Conservation (phyloP, 2,888 invertebrate species). For the Cephalotes varians region DNA sequence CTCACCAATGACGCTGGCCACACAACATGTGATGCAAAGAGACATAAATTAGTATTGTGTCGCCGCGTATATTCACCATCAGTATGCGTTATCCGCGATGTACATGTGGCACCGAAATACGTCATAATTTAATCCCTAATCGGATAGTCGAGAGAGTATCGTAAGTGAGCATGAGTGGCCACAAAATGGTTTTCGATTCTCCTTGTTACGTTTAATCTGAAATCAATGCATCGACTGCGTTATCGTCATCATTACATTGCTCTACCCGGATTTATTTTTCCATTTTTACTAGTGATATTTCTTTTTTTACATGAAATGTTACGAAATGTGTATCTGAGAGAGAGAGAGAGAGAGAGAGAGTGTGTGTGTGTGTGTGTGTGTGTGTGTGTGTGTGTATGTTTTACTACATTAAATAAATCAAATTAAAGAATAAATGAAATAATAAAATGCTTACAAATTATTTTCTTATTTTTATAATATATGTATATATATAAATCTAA, state of each 20-base stretch:
- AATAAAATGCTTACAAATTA: slow-evolving; percentile 2
- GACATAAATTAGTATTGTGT: slow-evolving; percentile 72
- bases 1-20: slow-evolving; percentile 1
- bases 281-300: background rate
- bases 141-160: slow-evolving; percentile 67
- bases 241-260: background rate
- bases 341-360: too few relatives aligned
- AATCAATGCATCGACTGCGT: slow-evolving; percentile 39
- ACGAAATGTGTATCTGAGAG: background rate
- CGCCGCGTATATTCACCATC: slow-evolving; percentile 62
- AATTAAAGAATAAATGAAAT: too few relatives aligned
- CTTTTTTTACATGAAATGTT: background rate
- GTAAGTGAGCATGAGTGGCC: slow-evolving; percentile 68
- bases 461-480: background rate
- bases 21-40: slow-evolving; percentile 45
- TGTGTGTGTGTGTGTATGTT: too few relatives aligned
- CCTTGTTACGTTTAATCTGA: slow-evolving; percentile 49
- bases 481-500: slow-evolving; percentile 25
- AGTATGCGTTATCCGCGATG: slow-evolving; percentile 67
- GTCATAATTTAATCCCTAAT: slow-evolving; percentile 73
- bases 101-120: slow-evolving; percentile 67
- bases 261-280: background rate
- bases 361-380: too few relatives aligned
- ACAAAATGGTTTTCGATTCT: slow-evolving; percentile 67
- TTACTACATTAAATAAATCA: background rate